A percentile compares a stretch with the other conserved stretches of the same genome.
Conservation (phyloP, 1,140 invertebrate genomes). For the Trissolcus basalis region DNA sequence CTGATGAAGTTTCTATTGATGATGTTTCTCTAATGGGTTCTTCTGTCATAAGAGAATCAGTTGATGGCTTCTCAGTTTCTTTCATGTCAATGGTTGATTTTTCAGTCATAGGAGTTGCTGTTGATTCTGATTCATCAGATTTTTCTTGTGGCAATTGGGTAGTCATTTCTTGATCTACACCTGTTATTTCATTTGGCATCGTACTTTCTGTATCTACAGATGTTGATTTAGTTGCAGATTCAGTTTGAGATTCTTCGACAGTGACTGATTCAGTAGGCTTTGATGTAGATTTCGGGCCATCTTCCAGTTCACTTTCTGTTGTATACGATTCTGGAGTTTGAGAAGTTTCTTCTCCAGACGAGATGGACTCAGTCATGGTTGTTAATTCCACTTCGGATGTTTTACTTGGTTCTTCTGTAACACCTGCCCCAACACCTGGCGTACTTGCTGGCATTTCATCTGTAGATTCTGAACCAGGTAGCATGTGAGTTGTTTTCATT, state of each 20-base stretch:
- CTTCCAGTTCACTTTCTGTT: neutral
- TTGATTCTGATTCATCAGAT: neutral
- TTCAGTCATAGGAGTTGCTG: neutral
- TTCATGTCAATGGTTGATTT: slow-evolving; percentile 19
- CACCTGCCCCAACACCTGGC: neutral
- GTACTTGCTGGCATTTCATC: neutral
- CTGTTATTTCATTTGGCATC: neutral
- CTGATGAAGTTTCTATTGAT: slow-evolving; percentile 14
- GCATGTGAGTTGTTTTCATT: slow-evolving; percentile 25
- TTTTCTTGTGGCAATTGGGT: neutral
- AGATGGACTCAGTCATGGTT: no score
- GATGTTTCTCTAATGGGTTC: slow-evolving; percentile 24
- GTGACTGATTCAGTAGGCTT: no score
- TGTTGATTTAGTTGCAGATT: no score
- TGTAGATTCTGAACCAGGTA: slow-evolving; percentile 7
- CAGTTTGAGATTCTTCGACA: no score
- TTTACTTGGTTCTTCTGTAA: slow-evolving; percentile 10
- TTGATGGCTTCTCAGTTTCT: slow-evolving; percentile 46
- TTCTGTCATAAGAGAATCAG: slow-evolving; percentile 45
- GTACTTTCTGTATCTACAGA: no score
- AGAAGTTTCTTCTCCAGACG: no score
- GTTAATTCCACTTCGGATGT: neutral
- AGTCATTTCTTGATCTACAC: neutral
- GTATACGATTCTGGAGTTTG: neutral
- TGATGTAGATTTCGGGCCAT: no score